Percentiles rank a stretch among this genome's conserved stretches.
Conservation (phyloP, 2,113 vertebrate genomes). For the Calidris pygmaea region DNA sequence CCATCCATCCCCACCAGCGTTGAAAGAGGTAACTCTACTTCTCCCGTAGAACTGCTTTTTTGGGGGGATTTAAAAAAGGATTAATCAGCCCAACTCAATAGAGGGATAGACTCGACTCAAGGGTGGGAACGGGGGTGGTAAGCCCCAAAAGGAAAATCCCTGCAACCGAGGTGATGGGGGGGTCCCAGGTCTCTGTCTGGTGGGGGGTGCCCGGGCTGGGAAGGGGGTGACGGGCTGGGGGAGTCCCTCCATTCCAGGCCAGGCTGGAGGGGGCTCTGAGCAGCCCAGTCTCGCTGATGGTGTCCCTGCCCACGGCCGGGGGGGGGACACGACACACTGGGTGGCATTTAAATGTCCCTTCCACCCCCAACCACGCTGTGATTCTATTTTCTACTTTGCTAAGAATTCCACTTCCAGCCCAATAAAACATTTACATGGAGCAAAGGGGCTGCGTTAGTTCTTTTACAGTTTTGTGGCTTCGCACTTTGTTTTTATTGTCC, state of each 20-base stretch:
- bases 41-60: not conserved
- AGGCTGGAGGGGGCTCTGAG: not conserved
- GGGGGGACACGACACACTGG: not conserved
- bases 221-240: rapidly evolving
- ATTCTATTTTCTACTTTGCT: not conserved
- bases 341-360: not conserved
- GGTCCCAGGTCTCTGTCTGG: rapidly evolving
- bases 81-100: not conserved
- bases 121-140: not conserved
- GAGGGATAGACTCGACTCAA: too few relatives aligned
- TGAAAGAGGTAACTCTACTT: rapidly evolving
- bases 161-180: rapidly evolving
- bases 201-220: rapidly evolving
- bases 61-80: too few relatives aligned
- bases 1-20: too few relatives aligned
- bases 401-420: not conserved
- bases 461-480: not conserved
- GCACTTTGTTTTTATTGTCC: not conserved
- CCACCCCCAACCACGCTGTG: too few relatives aligned
- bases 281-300: not conserved
- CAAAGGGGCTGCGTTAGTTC: not conserved
- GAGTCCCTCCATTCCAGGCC: not conserved
- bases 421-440: not conserved
- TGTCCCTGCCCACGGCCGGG: not conserved
- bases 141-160: not conserved